Evolutionary conservation across 2,888 invertebrate species (phyloP), one percentile per base, ranked within the genome.

Genomic region (Watsonalla binaria): DNA sequence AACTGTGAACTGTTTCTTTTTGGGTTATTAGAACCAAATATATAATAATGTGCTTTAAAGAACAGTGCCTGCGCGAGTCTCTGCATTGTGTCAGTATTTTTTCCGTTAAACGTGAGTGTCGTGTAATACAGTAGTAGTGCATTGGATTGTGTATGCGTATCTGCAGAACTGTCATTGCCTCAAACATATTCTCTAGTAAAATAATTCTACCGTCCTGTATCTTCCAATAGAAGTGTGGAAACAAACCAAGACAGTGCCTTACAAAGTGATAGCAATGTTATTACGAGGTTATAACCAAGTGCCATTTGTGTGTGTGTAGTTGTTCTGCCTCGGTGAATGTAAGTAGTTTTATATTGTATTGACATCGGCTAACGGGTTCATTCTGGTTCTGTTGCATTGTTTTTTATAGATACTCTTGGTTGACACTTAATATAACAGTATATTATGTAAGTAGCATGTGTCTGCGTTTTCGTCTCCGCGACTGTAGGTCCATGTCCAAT

Each of bases 191-290:
- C 9, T 37, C 37, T 6, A 5, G 37, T 37, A 37, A 37, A 37
- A 37, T 24, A 37, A 37, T 37, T 6, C 8, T 37, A 37, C 37
- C 8, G 37, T 37, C 8, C 37, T 37, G 7, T 37, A 37, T 37
- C 8, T 6, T 9, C 5, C 6, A n/a, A n/a, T 34, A 35, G 46
- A 8, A n/a, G 13, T 53, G 45, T 51, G 51, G 46, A 51, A 24
- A 33, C 42, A 46, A 42, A 11, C 0, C 15, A 47, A 51, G 24
- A 47, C 14, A 54, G 66, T 67, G 69, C 55, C 57, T 64, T 60
- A 52, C 5, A 47, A 9, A 63, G 54, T 66, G 58, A 59, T 56
- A 64, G 52, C 47, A 47, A 24, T 24, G 24, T 24, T 24, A 24
- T 24, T 24, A 24, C 24, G 24, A 24, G 24, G 24, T 24, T 24